Conservation (phyloP, 2,888 invertebrate species). For the Luffia ferchaultella region DNA sequence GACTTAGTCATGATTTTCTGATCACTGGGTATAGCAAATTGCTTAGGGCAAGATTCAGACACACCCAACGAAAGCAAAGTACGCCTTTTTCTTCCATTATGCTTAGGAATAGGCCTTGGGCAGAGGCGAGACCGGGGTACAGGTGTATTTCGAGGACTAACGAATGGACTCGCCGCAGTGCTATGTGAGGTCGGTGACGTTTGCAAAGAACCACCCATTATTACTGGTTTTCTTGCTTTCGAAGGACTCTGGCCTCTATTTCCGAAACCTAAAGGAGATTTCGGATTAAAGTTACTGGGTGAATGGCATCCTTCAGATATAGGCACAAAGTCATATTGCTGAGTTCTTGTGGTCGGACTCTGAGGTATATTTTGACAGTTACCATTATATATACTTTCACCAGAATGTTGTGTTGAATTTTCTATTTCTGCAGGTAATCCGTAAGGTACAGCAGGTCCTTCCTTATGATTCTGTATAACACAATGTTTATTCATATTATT, state of each 20-base stretch:
- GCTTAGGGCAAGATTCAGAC: constrained; percentile 35
- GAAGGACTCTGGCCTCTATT: constrained; percentile 44
- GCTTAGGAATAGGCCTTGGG: constrained; percentile 57
- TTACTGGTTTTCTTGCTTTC: constrained; percentile 35
- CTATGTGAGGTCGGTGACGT: constrained; percentile 67
- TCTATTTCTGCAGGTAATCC: neutral
- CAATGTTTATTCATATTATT: constrained; percentile 54
- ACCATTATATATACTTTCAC: constrained; percentile 39
- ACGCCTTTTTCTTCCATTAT: constrained; percentile 41
- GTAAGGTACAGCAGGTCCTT: neutral
- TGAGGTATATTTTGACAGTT: constrained; percentile 67
- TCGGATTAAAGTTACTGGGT: constrained; percentile 57
- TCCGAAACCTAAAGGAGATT: constrained; percentile 46
- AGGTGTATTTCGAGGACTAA: constrained; percentile 82
- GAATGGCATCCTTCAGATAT: constrained; percentile 83
- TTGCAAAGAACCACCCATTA: constrained; percentile 49
- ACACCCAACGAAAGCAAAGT: constrained; percentile 41
- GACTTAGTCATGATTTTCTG: constrained; percentile 45
- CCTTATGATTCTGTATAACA: constrained; percentile 33
- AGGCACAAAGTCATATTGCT: constrained; percentile 86
- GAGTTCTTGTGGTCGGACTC: constrained; percentile 79
- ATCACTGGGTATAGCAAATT: constrained; percentile 52
- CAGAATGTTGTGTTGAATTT: constrained; percentile 8
- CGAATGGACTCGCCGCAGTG: constrained; percentile 80
- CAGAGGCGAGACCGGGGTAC: constrained; percentile 72